A percentile compares a stretch with the other conserved stretches of the same genome.
phyloP scores from a whole-genome alignment of 2,888 invertebrate species.

The Papilio gigon region DNA sequence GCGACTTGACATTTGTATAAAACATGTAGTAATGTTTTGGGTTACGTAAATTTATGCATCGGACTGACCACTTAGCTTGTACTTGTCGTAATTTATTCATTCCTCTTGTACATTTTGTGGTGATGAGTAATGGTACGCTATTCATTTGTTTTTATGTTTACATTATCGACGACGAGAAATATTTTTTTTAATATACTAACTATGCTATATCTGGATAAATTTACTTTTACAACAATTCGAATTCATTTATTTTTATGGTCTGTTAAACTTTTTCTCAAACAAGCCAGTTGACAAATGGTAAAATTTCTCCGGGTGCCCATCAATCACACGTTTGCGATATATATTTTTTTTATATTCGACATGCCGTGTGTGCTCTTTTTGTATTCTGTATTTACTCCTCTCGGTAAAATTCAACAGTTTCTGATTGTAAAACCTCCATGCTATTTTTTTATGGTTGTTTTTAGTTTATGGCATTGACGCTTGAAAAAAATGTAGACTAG shows the following conservation, averaged over 20 bases:
- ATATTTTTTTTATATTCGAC: not conserved
- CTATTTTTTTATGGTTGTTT: not conserved
- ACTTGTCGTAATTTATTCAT: slow-evolving; percentile 25
- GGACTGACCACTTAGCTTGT: slow-evolving; percentile 9
- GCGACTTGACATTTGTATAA: not conserved
- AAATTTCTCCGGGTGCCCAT: not conserved
- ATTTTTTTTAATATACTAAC: not conserved
- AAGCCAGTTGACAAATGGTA: slow-evolving; percentile 5
- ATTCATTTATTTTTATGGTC: not conserved
- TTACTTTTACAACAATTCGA: not conserved
- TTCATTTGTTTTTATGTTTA: not conserved
- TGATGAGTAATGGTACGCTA: not conserved
- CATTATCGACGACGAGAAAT: not conserved
- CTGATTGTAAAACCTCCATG: not conserved
- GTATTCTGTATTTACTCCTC: not conserved
- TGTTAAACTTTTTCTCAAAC: not conserved
- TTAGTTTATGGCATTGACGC: no score
- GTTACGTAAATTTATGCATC: slow-evolving; percentile 17
- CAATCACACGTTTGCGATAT: slow-evolving; percentile 2
- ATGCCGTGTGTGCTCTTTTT: not conserved
- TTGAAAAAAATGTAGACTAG: no score
- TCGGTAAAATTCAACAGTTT: slow-evolving; percentile 1
- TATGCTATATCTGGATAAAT: not conserved
- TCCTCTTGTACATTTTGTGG: slow-evolving; percentile 20
- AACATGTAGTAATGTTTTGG: slow-evolving; percentile 12